Percentiles rank a stretch among this genome's conserved stretches.
These are phyloP conservation scores for Diplogasteroides magnus DNA, from an alignment of 1,140 invertebrate genomes.

Conservation along the genomic window DNA sequence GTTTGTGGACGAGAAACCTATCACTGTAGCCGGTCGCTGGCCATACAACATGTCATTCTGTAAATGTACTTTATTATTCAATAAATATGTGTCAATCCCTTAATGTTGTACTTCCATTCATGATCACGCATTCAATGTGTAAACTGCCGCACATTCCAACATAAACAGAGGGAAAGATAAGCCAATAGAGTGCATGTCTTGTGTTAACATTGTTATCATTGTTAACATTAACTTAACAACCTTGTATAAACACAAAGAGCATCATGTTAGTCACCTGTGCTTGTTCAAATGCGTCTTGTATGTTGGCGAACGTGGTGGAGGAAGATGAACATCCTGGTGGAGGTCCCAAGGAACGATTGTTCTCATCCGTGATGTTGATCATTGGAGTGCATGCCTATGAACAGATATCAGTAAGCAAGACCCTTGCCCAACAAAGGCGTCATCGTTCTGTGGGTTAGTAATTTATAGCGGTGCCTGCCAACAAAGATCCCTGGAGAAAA, in stretches of 20 bases:
- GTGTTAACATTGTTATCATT: constrained; percentile 7
- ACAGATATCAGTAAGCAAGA: too few species aligned
- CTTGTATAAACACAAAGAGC: not conserved
- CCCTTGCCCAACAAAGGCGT: too few species aligned
- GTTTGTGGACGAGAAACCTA: constrained; percentile 47
- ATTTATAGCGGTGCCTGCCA: too few species aligned
- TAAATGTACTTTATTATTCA: constrained; percentile 2
- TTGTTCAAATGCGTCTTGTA: not conserved
- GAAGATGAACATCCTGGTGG: not conserved
- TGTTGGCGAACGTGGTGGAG: not conserved
- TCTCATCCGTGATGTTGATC: not conserved
- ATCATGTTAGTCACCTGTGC: not conserved
- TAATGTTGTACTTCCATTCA: constrained; percentile 26
- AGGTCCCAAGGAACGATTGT: not conserved
- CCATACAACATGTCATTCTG: constrained; percentile 35
- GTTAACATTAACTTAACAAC: not conserved
- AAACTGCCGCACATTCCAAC: constrained; percentile 54
- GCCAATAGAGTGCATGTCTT: constrained; percentile 6
- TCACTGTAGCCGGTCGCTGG: constrained; percentile 50
- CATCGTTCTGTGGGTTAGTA: too few species aligned
- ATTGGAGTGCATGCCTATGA: too few species aligned
- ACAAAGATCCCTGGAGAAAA: too few species aligned
- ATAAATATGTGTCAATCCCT: not conserved
- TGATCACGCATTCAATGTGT: constrained; percentile 39
- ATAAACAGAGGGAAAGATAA: constrained; percentile 43